A percentile compares a stretch with the other conserved stretches of the same genome.
These are phyloP conservation scores for Vesta saturnalis DNA, from an alignment of 2,888 invertebrate species.

Conservation along the genomic window DNA sequence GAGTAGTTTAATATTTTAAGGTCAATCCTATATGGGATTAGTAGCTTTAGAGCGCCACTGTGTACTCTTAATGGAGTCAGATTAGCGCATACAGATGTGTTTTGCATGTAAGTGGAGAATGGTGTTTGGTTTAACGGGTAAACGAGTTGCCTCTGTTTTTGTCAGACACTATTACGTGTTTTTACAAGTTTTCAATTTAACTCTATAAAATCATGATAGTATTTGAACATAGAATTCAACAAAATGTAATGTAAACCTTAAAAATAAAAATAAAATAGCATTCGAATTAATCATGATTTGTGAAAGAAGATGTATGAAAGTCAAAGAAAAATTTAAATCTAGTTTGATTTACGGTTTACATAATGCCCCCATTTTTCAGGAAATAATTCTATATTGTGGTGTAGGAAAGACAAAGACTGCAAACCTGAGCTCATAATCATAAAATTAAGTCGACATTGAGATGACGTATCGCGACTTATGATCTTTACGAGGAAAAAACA, in stretches of 20 bases:
- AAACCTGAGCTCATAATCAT: slow-evolving; percentile 24
- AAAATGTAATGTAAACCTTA: not conserved
- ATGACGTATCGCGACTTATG: slow-evolving; percentile 34
- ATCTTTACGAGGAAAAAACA: slow-evolving; percentile 39
- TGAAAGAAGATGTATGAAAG: slow-evolving; percentile 2
- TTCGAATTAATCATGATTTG: slow-evolving; percentile 13
- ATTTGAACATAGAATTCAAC: not conserved
- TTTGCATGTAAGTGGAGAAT: slow-evolving; percentile 63
- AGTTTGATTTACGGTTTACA: slow-evolving; percentile 7
- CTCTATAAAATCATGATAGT: slow-evolving; percentile 21
- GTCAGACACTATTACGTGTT: slow-evolving; percentile 43
- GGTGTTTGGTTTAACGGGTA: slow-evolving; percentile 63
- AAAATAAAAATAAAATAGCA: slow-evolving; percentile 1
- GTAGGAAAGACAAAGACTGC: slow-evolving; percentile 9
- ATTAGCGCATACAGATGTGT: slow-evolving; percentile 62
- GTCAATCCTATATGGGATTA: slow-evolving; percentile 45
- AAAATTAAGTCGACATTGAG: slow-evolving; percentile 29
- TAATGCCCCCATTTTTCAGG: slow-evolving; percentile 1
- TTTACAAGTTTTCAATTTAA: slow-evolving; percentile 42
- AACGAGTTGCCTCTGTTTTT: slow-evolving; percentile 59
- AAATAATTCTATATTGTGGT: slow-evolving; percentile 14
- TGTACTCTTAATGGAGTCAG: slow-evolving; percentile 62
- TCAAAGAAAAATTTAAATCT: slow-evolving; percentile 11
- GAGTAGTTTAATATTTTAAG: slow-evolving; percentile 1
- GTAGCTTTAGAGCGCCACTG: slow-evolving; percentile 47